Percentiles rank a stretch among this genome's conserved stretches.
phyloP scores from a whole-genome alignment of 2,113 vertebrate genomes.

The Falco punctatus region DNA sequence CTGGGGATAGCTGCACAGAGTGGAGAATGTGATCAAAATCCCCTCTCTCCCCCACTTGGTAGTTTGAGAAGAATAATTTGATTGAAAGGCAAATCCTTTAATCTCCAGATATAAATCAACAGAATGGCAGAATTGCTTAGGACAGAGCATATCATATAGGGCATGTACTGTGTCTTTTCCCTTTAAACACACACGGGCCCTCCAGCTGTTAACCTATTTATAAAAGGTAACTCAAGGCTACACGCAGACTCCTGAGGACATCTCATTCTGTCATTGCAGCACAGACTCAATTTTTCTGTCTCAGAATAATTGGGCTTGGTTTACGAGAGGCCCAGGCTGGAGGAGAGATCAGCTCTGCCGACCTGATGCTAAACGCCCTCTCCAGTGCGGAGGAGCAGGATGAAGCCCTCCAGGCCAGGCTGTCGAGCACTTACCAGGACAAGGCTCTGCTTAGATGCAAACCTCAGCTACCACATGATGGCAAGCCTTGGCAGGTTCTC shows the following conservation, averaged over 20 bases:
- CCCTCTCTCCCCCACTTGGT: neutral
- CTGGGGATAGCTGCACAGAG: neutral
- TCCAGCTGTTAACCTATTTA: slow-evolving; percentile 61
- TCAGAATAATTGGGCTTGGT: neutral
- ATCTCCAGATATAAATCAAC: slow-evolving; percentile 58
- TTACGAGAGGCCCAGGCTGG: neutral
- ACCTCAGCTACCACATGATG: neutral
- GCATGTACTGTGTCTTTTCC: neutral
- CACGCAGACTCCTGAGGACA: neutral
- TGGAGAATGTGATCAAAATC: neutral
- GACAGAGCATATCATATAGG: neutral
- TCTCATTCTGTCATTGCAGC: neutral
- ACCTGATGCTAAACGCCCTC: neutral
- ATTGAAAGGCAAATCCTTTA: slow-evolving; percentile 71
- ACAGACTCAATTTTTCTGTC: neutral
- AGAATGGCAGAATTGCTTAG: slow-evolving; percentile 24
- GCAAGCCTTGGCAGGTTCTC: neutral
- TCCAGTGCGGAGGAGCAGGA: neutral
- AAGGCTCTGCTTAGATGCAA: neutral
- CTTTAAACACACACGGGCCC: neutral
- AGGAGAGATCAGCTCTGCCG: neutral
- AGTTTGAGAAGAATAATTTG: slow-evolving; percentile 49
- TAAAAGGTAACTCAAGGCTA: slow-evolving; percentile 34
- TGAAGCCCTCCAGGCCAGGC: neutral
- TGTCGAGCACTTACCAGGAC: neutral